Conservation (phyloP, 2,888 invertebrate genomes). For the Clitarchus hookeri region DNA sequence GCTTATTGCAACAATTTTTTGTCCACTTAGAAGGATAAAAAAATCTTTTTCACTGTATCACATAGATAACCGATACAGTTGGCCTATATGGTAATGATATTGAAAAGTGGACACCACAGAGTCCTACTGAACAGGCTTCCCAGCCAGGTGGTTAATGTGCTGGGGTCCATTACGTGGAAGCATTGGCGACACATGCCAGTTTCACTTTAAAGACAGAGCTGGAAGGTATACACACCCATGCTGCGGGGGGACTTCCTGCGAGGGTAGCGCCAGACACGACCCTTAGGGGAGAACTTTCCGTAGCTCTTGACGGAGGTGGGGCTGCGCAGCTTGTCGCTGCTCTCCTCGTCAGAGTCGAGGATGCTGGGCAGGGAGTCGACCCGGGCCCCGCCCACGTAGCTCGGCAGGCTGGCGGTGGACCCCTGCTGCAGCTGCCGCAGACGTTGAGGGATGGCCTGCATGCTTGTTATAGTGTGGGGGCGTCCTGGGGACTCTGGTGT, state of each 20-base stretch:
- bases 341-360: constrained; percentile 71
- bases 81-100: no score
- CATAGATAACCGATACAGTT: no score
- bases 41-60: no score
- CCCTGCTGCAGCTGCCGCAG: constrained; percentile 54
- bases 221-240: constrained; percentile 27
- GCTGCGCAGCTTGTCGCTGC: constrained; percentile 62
- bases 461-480: constrained; percentile 54
- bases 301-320: constrained; percentile 67
- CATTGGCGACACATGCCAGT: no score
- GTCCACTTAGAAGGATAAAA: no score
- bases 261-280: constrained; percentile 31
- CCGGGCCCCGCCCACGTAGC: constrained; percentile 52
- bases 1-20: no score
- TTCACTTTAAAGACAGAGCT: no score
- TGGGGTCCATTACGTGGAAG: no score
- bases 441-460: constrained; percentile 44
- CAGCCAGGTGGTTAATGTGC: no score
- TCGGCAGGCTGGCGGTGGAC: constrained; percentile 49
- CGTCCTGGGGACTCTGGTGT: constrained; percentile 50
- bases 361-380: constrained; percentile 84
- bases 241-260: constrained; percentile 18
- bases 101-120: no score
- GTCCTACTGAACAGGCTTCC: no score
- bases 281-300: constrained; percentile 51